Evolutionary conservation across 2,888 invertebrate species (phyloP).

Genomic region (Isotomurus palustris): DNA sequence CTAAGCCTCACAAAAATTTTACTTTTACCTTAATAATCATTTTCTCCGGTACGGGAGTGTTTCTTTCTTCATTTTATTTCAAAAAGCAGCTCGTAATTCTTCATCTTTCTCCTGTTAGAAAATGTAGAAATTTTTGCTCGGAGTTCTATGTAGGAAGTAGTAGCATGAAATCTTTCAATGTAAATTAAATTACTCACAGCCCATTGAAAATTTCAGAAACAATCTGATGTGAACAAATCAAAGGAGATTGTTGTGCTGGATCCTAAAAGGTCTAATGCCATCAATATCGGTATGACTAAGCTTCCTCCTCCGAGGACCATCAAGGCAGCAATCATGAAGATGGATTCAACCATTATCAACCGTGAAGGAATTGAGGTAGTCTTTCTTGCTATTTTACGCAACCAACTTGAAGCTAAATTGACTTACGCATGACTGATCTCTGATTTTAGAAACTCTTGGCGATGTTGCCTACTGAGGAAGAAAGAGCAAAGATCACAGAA

Average conservation of each 20-base stretch:
- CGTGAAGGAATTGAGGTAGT: constrained; percentile 88
- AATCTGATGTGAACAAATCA: constrained; percentile 76
- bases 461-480: constrained; percentile 97
- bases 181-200: no score
- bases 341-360: constrained; percentile 97
- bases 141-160: no score
- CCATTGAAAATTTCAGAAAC: constrained; percentile 68
- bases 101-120: no score
- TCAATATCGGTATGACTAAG: constrained; percentile 99
- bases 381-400: neutral
- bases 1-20: no score
- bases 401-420: neutral
- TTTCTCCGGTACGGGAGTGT: no score
- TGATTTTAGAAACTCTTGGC: constrained; percentile 73
- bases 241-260: constrained; percentile 92
- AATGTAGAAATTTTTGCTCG: neutral
- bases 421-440: neutral
- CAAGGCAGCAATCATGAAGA: constrained; percentile 97
- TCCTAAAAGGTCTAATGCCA: constrained; percentile 96
- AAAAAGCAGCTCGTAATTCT: no score
- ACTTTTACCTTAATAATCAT: no score
- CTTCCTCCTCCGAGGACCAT: constrained; percentile 95
- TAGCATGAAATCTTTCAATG: no score
- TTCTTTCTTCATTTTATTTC: no score
- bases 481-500: constrained; percentile 74